Conservation (phyloP, 2,113 vertebrate species). For the Saccopteryx leptura region DNA sequence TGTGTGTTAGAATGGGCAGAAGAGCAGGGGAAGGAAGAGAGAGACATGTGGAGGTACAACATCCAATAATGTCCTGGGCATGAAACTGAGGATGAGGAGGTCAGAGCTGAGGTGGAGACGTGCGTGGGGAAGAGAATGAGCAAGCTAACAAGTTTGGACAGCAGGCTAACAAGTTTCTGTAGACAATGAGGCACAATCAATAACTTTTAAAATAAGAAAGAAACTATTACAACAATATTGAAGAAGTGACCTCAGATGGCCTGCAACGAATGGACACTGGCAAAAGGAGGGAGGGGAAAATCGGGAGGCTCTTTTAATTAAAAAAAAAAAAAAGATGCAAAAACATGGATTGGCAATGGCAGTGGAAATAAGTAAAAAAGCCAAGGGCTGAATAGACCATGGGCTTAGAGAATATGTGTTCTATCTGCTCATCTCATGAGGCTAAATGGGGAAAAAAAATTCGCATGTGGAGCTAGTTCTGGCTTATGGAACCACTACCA, state of each 20-base stretch:
- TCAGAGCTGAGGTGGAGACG: not conserved
- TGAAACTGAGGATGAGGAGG: not conserved
- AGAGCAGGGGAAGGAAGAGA: not conserved
- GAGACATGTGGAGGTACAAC: not conserved
- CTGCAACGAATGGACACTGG: not conserved
- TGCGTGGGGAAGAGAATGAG: not conserved
- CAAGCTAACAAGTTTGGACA: not conserved
- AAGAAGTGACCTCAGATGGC: not conserved
- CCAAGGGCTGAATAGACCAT: not conserved
- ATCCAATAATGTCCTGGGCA: not conserved
- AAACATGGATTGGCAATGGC: not conserved
- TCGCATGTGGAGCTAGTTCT: not conserved
- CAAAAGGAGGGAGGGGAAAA: not conserved
- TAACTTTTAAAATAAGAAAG: not conserved
- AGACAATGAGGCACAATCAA: not conserved
- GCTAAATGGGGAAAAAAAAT: not conserved
- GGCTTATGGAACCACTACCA: not conserved
- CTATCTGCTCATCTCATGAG: not conserved
- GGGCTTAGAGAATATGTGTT: not conserved
- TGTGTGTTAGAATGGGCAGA: not conserved
- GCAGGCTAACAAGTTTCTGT: not conserved
- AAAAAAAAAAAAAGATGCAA: not conserved
- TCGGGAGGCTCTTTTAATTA: not conserved
- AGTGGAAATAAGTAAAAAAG: not conserved
- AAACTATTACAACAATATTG: constrained; percentile 2